A percentile compares a stretch with the other conserved stretches of the same genome.
These are phyloP conservation scores for Pocota personata DNA, from an alignment of 2,888 invertebrate genomes.

Conservation along the genomic window DNA sequence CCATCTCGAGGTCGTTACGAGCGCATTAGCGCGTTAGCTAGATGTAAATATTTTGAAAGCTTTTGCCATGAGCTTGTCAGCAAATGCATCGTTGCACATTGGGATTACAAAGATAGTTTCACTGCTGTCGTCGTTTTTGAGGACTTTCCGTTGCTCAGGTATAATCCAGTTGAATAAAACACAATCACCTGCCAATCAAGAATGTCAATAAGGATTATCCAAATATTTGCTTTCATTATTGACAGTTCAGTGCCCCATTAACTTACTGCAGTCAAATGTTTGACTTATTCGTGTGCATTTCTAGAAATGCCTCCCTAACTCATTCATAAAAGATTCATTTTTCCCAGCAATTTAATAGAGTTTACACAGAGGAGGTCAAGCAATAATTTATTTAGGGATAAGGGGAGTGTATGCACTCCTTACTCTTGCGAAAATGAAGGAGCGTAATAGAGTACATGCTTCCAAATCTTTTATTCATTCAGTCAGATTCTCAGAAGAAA, in stretches of 20 bases:
- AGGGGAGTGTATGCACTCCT: too few relatives aligned
- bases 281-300: too few relatives aligned
- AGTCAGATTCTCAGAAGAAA: too few relatives aligned
- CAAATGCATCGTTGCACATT: too few relatives aligned
- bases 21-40: not conserved
- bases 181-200: conserved; percentile 44
- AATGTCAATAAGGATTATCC: conserved; percentile 25
- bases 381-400: not conserved
- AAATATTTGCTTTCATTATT: conserved; percentile 10
- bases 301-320: not conserved
- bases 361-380: not conserved
- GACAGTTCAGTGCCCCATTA: not conserved
- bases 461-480: too few relatives aligned
- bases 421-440: too few relatives aligned
- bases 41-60: conserved; percentile 2
- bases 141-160: not conserved
- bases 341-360: not conserved
- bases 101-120: not conserved
- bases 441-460: too few relatives aligned
- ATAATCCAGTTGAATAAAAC: not conserved
- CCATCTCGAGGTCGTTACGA: conserved; percentile 3
- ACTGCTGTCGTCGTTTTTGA: not conserved
- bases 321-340: not conserved
- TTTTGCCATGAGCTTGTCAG: not conserved
- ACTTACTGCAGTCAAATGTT: not conserved